Evolutionary conservation across 2,113 vertebrate species (phyloP), one percentile per base, ranked within the genome.

Genomic region (Hippotragus niger): DNA sequence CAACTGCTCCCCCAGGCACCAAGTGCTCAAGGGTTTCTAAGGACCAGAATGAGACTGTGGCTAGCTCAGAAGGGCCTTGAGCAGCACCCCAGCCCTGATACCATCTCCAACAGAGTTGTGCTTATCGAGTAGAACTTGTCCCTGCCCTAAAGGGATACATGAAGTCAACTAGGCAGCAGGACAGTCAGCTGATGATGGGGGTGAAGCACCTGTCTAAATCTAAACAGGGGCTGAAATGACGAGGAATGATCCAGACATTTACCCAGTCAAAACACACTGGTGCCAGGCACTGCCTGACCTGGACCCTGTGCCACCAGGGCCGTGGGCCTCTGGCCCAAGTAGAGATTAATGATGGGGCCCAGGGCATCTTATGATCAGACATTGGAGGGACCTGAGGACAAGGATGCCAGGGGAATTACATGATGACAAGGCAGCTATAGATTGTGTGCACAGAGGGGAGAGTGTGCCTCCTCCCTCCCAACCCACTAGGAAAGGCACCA

Each of bases 391-490:
- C n/a, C n/a, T n/a, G 33, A 74, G 60, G 74, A 7, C 52, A 47
- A 57, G 78, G 52, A 87, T 47, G 13, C 84, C 50, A 23, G n/a
- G 31, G 57, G 33, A 12, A 29, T 7, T 58, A 29, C 31, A 16
- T 21, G 3, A 29, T n/a, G 74, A 45, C 58, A 78, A 76, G 15
- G 31, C 21, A 57, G 31, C 45, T 11, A 2, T 2, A 40, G 7
- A 31, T 1, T 16, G 7, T 4, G 2, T 45, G 29, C 50, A 14
- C 14, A 57, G 47, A 1, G 4, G 5, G 3, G 3, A 57, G 12
- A 33, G 3, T 8, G n/a, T 6, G n/a, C 23, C 55, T 80, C 62
- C 43, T 7, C 29, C 15, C 17, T 40, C 33, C 52, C 5, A 17
- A 3, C 29, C 47, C 90, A 64, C 25, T 5, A 27, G 40, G 53